These are phyloP conservation scores for Phyllotis vaccarum DNA, from an alignment of 2,797 vertebrate species.

Conservation along the genomic window DNA sequence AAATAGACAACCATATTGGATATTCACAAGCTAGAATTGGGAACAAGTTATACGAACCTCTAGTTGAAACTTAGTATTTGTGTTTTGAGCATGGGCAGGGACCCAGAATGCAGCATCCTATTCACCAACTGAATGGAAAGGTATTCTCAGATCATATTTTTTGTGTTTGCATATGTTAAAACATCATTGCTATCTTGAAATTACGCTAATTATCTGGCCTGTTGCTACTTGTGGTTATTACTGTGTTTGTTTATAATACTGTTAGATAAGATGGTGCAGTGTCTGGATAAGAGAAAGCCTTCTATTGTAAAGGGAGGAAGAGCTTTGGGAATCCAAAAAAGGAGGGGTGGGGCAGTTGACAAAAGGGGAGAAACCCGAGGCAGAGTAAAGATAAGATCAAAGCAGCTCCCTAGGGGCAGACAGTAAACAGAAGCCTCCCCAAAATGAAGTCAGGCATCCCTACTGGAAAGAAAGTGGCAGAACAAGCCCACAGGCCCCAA, in stretches of 20 bases:
- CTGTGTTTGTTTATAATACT: background rate
- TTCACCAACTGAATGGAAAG: background rate
- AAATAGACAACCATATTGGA: background rate
- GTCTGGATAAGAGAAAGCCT: background rate
- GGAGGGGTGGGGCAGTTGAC: background rate
- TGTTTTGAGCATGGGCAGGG: background rate
- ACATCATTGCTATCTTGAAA: constrained; percentile 44
- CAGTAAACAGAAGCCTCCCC: background rate
- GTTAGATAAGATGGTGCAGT: background rate
- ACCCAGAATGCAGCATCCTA: background rate
- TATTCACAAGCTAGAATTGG: background rate
- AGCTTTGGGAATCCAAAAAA: background rate
- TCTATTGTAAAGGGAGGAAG: background rate
- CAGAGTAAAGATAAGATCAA: background rate
- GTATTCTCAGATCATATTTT: background rate
- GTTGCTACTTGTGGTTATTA: background rate
- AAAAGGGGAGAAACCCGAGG: background rate
- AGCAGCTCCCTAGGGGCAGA: background rate
- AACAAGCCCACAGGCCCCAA: background rate
- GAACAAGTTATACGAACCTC: background rate
- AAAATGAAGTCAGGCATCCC: background rate
- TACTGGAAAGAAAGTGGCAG: background rate
- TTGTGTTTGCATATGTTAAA: background rate
- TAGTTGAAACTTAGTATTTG: constrained; percentile 2
- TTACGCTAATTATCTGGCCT: background rate